Evolutionary conservation across 2,797 vertebrate genomes (phyloP).

Genomic region (Pipistrellus pipistrellus): DNA sequence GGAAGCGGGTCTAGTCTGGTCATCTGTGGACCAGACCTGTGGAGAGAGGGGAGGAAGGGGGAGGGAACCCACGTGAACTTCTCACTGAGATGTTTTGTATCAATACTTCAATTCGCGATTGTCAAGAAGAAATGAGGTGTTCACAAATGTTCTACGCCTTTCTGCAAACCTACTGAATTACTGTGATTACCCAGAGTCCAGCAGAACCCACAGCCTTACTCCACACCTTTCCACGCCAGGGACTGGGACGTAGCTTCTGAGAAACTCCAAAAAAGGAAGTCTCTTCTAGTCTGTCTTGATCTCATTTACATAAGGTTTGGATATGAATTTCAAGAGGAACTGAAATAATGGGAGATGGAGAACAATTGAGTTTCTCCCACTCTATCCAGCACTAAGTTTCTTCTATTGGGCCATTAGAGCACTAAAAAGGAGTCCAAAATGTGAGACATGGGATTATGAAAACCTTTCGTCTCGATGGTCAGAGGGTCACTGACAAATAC

Average conservation of each 20-base stretch:
- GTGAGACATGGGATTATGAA: conserved; percentile 38
- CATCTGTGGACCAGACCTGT: not conserved
- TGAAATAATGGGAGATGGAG: conserved; percentile 51
- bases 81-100: conserved; percentile 55
- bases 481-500: conserved; percentile 46
- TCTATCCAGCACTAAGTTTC: conserved; percentile 4
- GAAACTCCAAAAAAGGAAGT: conserved; percentile 50
- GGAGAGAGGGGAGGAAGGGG: conserved; percentile 12
- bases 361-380: conserved; percentile 20
- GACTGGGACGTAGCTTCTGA: conserved; percentile 21
- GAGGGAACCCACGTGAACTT: conserved; percentile 32
- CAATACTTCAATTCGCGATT: conserved; percentile 31
- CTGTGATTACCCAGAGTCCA: conserved; percentile 67
- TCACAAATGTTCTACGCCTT: conserved; percentile 77
- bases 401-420: conserved; percentile 13
- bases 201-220: conserved; percentile 76
- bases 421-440: conserved; percentile 41
- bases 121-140: conserved; percentile 63
- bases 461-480: conserved; percentile 39
- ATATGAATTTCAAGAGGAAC: conserved; percentile 42
- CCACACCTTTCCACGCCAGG: conserved; percentile 47
- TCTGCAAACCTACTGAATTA: conserved; percentile 68
- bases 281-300: conserved; percentile 48
- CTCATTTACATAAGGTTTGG: conserved; percentile 39
- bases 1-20: not conserved